phyloP scores from a whole-genome alignment of 2,113 vertebrate genomes.

The Colossoma macropomum region DNA sequence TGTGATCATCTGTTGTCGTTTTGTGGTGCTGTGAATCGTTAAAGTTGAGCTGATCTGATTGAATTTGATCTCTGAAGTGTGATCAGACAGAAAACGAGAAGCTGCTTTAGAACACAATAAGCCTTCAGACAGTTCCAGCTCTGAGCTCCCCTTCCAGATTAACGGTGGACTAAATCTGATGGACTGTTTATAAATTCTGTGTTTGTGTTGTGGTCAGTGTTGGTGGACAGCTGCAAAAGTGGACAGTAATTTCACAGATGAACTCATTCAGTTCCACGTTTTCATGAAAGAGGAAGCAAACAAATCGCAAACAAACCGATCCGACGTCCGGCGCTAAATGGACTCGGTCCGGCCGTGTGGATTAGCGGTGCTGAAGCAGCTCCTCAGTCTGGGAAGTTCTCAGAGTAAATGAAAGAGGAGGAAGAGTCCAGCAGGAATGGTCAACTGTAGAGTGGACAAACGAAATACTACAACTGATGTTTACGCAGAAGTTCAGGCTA shows the following conservation, averaged over 20 bases:
- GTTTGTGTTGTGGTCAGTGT: background rate
- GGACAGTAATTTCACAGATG: constrained; percentile 3
- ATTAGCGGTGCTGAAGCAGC: background rate
- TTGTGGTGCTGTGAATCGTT: too few relatives aligned
- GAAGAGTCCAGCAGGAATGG: too few relatives aligned
- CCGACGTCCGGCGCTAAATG: background rate
- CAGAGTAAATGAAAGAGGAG: background rate
- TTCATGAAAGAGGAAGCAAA: background rate
- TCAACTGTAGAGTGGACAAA: too few relatives aligned
- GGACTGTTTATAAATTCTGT: background rate
- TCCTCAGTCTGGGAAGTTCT: background rate
- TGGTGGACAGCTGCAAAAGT: background rate
- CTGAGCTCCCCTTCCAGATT: too few relatives aligned
- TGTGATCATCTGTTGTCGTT: too few relatives aligned
- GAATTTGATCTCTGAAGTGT: too few relatives aligned
- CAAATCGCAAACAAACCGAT: background rate
- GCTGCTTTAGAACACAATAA: too few relatives aligned
- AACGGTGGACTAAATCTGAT: background rate
- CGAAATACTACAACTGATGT: too few relatives aligned
- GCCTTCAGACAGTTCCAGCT: too few relatives aligned
- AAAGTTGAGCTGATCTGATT: too few relatives aligned
- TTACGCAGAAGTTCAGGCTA: too few relatives aligned
- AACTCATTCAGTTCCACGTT: background rate
- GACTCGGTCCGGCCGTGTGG: background rate
- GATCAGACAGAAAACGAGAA: too few relatives aligned